Conservation (phyloP, 2,113 vertebrate species). For the Calypte anna region DNA sequence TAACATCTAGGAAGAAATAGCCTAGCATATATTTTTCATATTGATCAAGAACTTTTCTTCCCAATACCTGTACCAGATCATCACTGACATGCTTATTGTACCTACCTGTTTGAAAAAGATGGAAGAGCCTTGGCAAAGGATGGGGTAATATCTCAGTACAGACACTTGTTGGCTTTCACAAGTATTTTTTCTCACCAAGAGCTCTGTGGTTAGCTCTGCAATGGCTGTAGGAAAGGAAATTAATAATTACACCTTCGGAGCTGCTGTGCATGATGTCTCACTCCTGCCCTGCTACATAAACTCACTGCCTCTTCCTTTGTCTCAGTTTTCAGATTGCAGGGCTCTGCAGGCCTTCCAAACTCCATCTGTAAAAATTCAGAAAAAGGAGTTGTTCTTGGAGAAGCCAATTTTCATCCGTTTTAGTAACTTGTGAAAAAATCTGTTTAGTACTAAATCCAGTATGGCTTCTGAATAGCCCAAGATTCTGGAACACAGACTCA, state of each 20-base stretch:
- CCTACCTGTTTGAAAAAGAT: neutral
- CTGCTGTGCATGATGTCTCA: neutral
- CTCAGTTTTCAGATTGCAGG: neutral
- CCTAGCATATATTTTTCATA: neutral
- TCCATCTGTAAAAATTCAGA: conserved; percentile 60
- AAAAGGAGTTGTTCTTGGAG: conserved; percentile 46
- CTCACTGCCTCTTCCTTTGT: conserved; percentile 25
- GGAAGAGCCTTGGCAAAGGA: neutral
- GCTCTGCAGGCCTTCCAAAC: conserved; percentile 52
- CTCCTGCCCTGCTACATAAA: neutral
- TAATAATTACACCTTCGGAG: neutral
- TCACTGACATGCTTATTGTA: neutral
- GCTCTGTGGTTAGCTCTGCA: neutral
- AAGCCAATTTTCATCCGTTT: conserved; percentile 62
- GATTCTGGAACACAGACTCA: conserved; percentile 50
- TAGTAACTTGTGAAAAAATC: conserved; percentile 65
- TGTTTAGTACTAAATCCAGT: conserved; percentile 65
- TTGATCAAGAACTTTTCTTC: neutral
- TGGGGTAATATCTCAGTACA: neutral
- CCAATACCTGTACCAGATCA: neutral
- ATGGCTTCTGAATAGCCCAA: conserved; percentile 45
- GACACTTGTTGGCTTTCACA: neutral
- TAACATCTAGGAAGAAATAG: neutral
- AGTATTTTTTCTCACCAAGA: neutral
- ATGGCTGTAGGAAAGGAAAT: neutral